Evolutionary conservation across 2,888 invertebrate genomes (phyloP).

Genomic region (Nomada ferruginata): DNA sequence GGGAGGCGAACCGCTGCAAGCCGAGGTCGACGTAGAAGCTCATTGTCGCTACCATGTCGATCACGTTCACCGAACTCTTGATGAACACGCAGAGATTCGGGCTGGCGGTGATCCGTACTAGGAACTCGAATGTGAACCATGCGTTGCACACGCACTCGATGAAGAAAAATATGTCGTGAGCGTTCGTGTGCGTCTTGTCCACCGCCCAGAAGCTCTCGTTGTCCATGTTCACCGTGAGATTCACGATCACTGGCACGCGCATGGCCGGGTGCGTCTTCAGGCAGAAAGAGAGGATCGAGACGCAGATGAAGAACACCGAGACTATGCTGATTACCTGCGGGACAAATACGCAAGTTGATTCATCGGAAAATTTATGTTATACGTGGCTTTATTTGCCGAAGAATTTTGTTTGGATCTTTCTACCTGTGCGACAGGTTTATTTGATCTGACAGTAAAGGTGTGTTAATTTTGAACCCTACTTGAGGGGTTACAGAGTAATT

Average conservation of each 20-base stretch:
- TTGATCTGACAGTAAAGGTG: not conserved
- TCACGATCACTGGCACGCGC: constrained; percentile 95
- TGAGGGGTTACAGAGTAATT: no score
- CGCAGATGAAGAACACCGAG: constrained; percentile 99
- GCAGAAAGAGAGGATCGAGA: constrained; percentile 99
- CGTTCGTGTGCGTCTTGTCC: constrained; percentile 96
- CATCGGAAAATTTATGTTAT: no score
- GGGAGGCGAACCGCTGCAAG: constrained; percentile 94
- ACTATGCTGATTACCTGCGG: constrained; percentile 97
- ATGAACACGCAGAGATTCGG: constrained; percentile 98
- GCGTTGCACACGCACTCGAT: constrained; percentile 99
- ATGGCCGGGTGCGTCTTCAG: constrained; percentile 99
- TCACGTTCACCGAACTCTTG: constrained; percentile 98
- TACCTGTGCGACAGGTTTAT: no score
- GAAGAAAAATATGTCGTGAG: constrained; percentile 98
- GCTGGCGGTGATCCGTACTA: constrained; percentile 95
- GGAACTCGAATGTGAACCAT: constrained; percentile 99
- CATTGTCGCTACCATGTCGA: constrained; percentile 99
- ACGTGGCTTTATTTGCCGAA: no score
- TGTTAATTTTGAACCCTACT: not conserved
- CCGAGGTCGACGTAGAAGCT: constrained; percentile 98
- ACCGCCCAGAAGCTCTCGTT: constrained; percentile 92
- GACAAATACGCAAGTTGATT: not conserved
- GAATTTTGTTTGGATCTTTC: no score
- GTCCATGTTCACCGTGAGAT: constrained; percentile 91